Percentiles rank a stretch among this genome's conserved stretches.
phyloP scores from a whole-genome alignment of 37 sponge, comb jelly and placozoan species.

The Corticium candelabrum region DNA sequence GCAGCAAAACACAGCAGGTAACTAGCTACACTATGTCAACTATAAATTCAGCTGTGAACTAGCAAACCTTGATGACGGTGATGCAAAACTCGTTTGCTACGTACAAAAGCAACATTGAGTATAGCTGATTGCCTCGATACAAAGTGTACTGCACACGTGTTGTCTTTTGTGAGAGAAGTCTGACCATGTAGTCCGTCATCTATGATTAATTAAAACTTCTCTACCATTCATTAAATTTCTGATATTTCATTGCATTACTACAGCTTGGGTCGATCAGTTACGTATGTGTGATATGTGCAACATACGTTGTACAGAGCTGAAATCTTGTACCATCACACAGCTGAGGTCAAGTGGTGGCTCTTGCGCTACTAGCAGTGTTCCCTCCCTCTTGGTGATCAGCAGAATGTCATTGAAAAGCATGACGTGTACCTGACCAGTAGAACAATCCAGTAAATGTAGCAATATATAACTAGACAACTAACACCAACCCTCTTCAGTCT shows the following conservation, averaged over 20 bases:
- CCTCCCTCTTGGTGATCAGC: constrained; percentile 31
- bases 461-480: neutral
- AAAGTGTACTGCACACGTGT: no score
- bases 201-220: no score
- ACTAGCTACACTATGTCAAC: no score
- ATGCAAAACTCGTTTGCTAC: constrained; percentile 24
- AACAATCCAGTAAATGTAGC: neutral
- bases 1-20: neutral
- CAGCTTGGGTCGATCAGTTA: no score
- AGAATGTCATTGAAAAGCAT: constrained; percentile 58
- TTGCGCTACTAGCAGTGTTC: constrained; percentile 15
- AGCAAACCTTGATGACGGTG: neutral
- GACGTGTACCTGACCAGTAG: constrained; percentile 26
- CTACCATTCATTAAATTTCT: no score
- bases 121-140: no score
- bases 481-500: constrained; percentile 28
- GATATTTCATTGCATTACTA: no score
- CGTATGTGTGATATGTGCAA: no score
- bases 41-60: no score
- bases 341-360: constrained; percentile 38
- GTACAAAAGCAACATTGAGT: neutral
- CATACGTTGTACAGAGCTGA: constrained; percentile 43
- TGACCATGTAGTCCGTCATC: no score
- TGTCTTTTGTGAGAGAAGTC: no score
- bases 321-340: constrained; percentile 26